Conservation (phyloP, 64 coral and sea anemone genomes). For the Trachythela sp. region DNA sequence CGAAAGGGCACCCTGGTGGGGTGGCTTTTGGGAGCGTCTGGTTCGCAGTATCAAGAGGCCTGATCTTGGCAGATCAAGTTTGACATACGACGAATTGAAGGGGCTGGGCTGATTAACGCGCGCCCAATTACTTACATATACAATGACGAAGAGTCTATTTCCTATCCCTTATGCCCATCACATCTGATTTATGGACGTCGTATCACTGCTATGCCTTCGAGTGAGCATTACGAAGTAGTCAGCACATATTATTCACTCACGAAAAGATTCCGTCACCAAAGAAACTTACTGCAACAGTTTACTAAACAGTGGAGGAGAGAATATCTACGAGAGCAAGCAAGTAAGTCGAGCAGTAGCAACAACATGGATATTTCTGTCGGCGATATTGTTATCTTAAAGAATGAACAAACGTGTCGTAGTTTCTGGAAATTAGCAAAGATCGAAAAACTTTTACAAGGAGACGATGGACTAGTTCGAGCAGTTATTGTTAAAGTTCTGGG, state of each 20-base stretch:
- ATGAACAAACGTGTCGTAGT: not conserved
- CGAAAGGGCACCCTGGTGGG: constrained; percentile 47
- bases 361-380: not conserved
- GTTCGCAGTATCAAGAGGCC: not conserved
- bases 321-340: not conserved
- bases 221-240: constrained; percentile 7
- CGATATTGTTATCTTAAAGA: constrained; percentile 19
- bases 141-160: constrained; percentile 37
- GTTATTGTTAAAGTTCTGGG: constrained; percentile 17
- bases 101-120: constrained; percentile 38
- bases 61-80: not conserved
- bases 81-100: constrained; percentile 38
- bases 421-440: constrained; percentile 33
- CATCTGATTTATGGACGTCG: not conserved
- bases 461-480: not conserved
- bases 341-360: not conserved
- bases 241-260: not conserved
- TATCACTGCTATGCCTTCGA: not conserved
- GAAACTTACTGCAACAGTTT: not conserved
- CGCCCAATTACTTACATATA: constrained; percentile 53
- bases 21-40: constrained; percentile 41
- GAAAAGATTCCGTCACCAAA: not conserved
- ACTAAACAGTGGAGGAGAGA: constrained; percentile 6
- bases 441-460: constrained; percentile 6
- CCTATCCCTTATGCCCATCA: constrained; percentile 21